These are phyloP conservation scores for Heliocidaris tuberculata DNA, from an alignment of 35 echinoderm and acorn worm species.

Conservation along the genomic window DNA sequence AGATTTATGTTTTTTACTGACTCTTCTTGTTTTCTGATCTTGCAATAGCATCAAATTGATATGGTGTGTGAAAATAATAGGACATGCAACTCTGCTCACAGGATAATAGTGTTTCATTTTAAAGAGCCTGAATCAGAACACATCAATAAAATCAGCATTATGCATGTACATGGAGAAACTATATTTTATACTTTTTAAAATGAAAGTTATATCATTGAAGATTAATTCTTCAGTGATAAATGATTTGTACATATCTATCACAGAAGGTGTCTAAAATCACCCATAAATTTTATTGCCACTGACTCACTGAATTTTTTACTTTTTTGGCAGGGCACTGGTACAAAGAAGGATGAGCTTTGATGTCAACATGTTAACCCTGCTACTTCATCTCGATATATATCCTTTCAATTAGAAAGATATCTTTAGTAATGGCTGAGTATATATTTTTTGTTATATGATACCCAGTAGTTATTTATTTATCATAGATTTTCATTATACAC, in stretches of 20 bases:
- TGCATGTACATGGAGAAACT: too few species aligned
- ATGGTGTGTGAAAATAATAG: too few species aligned
- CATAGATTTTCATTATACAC: background rate
- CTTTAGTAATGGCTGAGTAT: background rate
- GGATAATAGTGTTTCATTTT: too few species aligned
- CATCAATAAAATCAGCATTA: too few species aligned
- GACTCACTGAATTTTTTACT: background rate
- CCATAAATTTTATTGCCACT: background rate
- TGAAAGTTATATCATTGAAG: too few species aligned
- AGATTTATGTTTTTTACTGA: too few species aligned
- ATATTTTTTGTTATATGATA: background rate
- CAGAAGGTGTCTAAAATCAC: background rate
- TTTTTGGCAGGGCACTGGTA: constrained; percentile 20
- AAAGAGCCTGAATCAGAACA: background rate
- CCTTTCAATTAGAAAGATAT: background rate
- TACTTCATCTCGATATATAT: background rate
- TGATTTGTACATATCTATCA: background rate
- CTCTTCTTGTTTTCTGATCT: too few species aligned
- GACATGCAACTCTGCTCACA: too few species aligned
- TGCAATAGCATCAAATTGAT: too few species aligned
- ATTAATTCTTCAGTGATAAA: too few species aligned
- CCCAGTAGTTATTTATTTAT: background rate
- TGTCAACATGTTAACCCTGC: background rate
- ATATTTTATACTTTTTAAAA: background rate
- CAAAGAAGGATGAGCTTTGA: constrained; percentile 57